These are phyloP conservation scores for Scaptomyza montana DNA, from an alignment of 1,140 invertebrate species.

Conservation along the genomic window DNA sequence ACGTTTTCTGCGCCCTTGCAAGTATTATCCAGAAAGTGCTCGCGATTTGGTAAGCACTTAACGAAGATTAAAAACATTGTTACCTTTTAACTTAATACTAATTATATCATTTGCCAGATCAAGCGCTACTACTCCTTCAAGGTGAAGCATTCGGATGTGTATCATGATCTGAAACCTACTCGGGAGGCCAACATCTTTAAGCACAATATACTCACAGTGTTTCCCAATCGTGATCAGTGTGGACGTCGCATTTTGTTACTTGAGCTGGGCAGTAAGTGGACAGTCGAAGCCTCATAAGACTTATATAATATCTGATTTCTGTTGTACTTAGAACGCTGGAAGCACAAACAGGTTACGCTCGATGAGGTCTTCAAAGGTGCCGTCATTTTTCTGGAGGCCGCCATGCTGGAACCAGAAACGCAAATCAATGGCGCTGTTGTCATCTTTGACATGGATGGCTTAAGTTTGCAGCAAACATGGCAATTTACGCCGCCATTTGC, in stretches of 20 bases:
- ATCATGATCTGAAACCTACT: slow-evolving; percentile 88
- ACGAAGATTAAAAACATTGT: not conserved
- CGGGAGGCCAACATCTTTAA: slow-evolving; percentile 90
- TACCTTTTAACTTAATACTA: not conserved
- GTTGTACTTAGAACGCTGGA: slow-evolving; percentile 90
- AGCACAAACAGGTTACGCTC: slow-evolving; percentile 90
- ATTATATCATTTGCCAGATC: slow-evolving; percentile 84
- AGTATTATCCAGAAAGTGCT: slow-evolving; percentile 92
- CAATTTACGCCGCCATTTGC: slow-evolving; percentile 93
- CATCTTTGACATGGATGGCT: slow-evolving; percentile 93
- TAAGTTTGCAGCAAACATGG: slow-evolving; percentile 91
- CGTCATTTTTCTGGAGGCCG: slow-evolving; percentile 91
- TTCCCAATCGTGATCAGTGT: slow-evolving; percentile 90
- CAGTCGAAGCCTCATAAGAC: too few species aligned
- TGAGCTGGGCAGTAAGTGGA: slow-evolving; percentile 90
- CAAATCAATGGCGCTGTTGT: slow-evolving; percentile 91
- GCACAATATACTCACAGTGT: slow-evolving; percentile 90
- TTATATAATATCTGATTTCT: not conserved
- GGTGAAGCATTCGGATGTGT: slow-evolving; percentile 89
- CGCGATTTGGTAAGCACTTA: slow-evolving; percentile 86
- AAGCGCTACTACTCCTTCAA: slow-evolving; percentile 92
- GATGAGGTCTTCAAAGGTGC: slow-evolving; percentile 93
- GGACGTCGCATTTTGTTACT: slow-evolving; percentile 90
- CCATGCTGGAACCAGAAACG: slow-evolving; percentile 90
- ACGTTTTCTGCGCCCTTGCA: slow-evolving; percentile 90